Conservation (phyloP, 2,797 vertebrate species). For the Rhinoraja longicauda region DNA sequence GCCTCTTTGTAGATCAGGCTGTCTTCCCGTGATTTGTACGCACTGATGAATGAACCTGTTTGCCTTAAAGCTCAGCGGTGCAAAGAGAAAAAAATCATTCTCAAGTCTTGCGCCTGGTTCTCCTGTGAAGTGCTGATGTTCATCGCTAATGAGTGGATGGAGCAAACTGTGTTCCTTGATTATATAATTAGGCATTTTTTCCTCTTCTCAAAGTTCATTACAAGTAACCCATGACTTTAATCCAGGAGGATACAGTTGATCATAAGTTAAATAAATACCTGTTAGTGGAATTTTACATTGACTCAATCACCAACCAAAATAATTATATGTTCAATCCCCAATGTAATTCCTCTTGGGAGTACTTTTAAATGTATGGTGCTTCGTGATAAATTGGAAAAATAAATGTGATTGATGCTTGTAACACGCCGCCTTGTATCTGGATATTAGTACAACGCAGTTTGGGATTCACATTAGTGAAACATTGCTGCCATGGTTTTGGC, state of each 20-base stretch:
- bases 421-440: background rate
- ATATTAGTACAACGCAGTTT: background rate
- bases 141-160: conserved; percentile 27
- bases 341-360: background rate
- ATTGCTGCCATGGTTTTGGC: background rate
- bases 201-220: background rate
- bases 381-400: background rate
- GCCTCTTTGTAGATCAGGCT: conserved; percentile 61
- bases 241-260: background rate
- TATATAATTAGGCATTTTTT: background rate
- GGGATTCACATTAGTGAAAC: background rate
- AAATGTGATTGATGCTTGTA: background rate
- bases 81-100: conserved; percentile 35
- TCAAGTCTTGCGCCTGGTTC: conserved; percentile 3
- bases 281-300: background rate
- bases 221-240: background rate
- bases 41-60: conserved; percentile 34
- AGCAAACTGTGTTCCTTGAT: background rate
- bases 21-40: conserved; percentile 44
- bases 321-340: background rate
- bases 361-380: background rate
- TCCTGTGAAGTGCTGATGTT: conserved; percentile 25
- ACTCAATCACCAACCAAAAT: background rate
- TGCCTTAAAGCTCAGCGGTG: conserved; percentile 37
- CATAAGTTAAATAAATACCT: background rate